Conservation (phyloP, 2,113 vertebrate genomes). For the Neotoma lepida region DNA sequence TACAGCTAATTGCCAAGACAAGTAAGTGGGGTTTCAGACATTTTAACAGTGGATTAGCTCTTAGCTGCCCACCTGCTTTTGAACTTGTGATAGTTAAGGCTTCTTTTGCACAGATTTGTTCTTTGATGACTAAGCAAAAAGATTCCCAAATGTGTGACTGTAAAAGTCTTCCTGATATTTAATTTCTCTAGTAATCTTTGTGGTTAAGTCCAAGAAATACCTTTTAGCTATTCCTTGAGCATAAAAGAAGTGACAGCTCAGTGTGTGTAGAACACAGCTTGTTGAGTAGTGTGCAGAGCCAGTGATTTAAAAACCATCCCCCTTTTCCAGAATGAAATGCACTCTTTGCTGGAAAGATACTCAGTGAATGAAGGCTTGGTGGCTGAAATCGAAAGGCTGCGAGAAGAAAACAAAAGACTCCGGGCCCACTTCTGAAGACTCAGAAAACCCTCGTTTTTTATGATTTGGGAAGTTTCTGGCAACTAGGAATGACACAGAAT, state of each 20-base stretch:
- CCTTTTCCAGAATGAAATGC: conserved; percentile 94
- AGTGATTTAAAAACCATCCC: conserved; percentile 45
- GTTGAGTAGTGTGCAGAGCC: conserved; percentile 50
- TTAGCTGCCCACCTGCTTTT: conserved; percentile 36
- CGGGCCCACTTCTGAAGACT: conserved; percentile 91
- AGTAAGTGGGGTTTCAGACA: conserved; percentile 39
- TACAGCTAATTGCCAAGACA: conserved; percentile 15
- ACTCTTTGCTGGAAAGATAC: conserved; percentile 93
- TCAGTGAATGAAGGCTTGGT: conserved; percentile 96
- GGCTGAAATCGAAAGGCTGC: conserved; percentile 95
- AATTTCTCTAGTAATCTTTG: conserved; percentile 30
- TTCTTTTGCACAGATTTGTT: not conserved
- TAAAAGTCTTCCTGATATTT: not conserved
- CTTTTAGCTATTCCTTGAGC: conserved; percentile 26
- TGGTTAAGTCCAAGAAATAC: conserved; percentile 16
- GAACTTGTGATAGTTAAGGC: not conserved
- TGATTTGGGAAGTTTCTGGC: conserved; percentile 66
- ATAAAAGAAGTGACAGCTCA: conserved; percentile 55
- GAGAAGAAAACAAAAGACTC: conserved; percentile 95
- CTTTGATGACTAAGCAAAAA: not conserved
- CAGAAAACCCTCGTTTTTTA: conserved; percentile 55
- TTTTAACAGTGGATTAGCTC: conserved; percentile 40
- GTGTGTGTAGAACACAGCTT: not conserved
- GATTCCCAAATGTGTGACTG: not conserved
- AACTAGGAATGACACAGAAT: conserved; percentile 68